These are phyloP conservation scores for Argyresthia goedartella DNA, from an alignment of 2,888 invertebrate genomes.

Conservation along the genomic window DNA sequence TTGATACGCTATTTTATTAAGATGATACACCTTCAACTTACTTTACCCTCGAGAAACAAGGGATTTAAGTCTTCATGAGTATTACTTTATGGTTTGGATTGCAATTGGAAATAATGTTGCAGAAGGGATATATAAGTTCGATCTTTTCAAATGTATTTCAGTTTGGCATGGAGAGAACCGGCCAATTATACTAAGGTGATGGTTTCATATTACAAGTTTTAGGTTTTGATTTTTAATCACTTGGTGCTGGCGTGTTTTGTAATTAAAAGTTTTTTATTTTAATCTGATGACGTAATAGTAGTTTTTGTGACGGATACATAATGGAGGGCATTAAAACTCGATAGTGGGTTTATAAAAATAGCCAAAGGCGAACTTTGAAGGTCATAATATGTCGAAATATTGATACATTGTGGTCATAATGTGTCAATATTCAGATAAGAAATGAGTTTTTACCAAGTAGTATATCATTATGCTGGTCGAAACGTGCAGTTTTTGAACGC, in stretches of 20 bases:
- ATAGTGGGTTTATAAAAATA: no score
- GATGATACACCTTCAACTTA: constrained; percentile 10
- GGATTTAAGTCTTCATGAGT: constrained; percentile 17
- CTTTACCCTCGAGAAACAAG: constrained; percentile 34
- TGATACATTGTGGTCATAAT: no score
- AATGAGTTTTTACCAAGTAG: no score
- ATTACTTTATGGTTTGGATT: constrained; percentile 10
- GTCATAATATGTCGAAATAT: no score
- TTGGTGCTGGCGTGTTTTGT: constrained; percentile 43
- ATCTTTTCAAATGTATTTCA: constrained; percentile 12
- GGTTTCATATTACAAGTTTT: constrained; percentile 60
- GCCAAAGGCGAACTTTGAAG: no score
- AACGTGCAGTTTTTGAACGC: no score
- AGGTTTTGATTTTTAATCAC: constrained; percentile 63
- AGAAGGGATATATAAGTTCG: constrained; percentile 19
- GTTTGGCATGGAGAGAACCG: constrained; percentile 38
- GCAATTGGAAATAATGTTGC: constrained; percentile 4
- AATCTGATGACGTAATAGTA: not conserved
- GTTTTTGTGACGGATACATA: not conserved
- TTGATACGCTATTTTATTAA: constrained; percentile 62
- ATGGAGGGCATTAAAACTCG: no score
- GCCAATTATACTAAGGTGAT: constrained; percentile 54
- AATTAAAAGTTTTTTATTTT: constrained; percentile 50
- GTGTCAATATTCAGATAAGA: no score
- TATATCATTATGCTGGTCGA: no score